Percentiles rank a stretch among this genome's conserved stretches.
Conservation (phyloP, 2,113 vertebrate species). For the Lota lota region DNA sequence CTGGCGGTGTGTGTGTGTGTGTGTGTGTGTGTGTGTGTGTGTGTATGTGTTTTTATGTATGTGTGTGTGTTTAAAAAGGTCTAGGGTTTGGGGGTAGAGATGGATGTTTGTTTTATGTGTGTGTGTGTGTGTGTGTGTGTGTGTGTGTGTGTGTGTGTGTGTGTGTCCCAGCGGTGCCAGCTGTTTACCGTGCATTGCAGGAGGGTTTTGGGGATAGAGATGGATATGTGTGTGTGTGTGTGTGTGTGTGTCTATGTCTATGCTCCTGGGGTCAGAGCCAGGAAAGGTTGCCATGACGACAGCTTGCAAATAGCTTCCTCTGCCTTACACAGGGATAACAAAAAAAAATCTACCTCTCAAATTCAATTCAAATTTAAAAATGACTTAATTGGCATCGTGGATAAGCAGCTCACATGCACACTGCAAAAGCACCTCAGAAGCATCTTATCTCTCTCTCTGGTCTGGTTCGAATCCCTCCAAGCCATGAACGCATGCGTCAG, state of each 20-base stretch:
- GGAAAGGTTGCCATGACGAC: constrained; percentile 67
- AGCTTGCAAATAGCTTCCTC: constrained; percentile 45
- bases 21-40: constrained; percentile 16
- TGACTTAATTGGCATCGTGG: too few species aligned
- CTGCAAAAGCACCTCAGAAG: too few species aligned
- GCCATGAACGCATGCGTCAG: too few species aligned
- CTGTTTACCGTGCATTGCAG: constrained; percentile 60
- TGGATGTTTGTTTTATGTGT: background rate
- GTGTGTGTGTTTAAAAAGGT: background rate
- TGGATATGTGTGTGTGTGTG: background rate
- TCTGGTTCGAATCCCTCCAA: too few species aligned
- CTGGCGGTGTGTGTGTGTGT: constrained; percentile 27
- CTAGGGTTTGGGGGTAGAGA: background rate
- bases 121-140: constrained; percentile 5
- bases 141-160: constrained; percentile 17
- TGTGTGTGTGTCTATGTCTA: constrained; percentile 15
- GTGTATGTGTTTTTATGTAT: constrained; percentile 22
- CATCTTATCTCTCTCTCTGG: too few species aligned
- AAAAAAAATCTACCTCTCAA: constrained; percentile 30
- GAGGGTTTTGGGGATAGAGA: constrained; percentile 38
- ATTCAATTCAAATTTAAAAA: too few species aligned
- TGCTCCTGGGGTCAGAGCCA: constrained; percentile 70
- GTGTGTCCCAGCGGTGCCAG: constrained; percentile 67
- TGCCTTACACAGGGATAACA: constrained; percentile 44
- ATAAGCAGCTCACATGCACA: too few species aligned